A percentile compares a stretch with the other conserved stretches of the same genome.
Evolutionary conservation across 2,888 invertebrate genomes (phyloP).

Genomic region (Tanypteryx hageni): DNA sequence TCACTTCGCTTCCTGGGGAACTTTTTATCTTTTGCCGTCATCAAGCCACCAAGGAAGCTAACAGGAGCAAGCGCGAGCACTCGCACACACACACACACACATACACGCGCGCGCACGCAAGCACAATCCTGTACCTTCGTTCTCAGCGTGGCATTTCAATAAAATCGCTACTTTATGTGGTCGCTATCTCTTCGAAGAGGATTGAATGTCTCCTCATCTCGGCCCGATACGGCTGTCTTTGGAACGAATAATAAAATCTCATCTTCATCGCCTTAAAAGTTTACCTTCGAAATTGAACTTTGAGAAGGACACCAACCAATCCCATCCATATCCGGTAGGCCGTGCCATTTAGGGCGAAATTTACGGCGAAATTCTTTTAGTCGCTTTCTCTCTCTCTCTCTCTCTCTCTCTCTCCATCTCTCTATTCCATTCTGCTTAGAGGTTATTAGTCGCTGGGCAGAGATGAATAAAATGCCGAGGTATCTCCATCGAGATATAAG

Average conservation of each 20-base stretch:
- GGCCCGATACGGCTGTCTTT: background rate
- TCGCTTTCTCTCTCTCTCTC: too few species aligned
- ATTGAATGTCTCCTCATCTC: slow-evolving; percentile 4
- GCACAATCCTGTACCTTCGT: background rate
- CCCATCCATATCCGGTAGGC: background rate
- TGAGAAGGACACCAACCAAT: background rate
- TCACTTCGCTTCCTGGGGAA: background rate
- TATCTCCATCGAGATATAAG: background rate
- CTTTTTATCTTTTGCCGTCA: background rate
- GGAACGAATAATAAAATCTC: slow-evolving; percentile 21
- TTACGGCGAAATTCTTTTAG: background rate
- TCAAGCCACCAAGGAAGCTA: background rate
- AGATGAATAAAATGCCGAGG: too few species aligned
- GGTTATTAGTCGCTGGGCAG: too few species aligned
- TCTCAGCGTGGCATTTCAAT: background rate
- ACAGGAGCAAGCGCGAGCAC: background rate
- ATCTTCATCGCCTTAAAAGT: background rate
- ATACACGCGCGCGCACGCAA: too few species aligned
- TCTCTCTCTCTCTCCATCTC: background rate
- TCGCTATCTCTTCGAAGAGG: background rate
- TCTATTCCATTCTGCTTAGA: background rate
- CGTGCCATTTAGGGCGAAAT: background rate
- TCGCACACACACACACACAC: background rate
- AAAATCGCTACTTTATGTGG: background rate
- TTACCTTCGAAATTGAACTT: background rate